Percentiles rank a stretch among this genome's conserved stretches.
Conservation (phyloP, 2,797 vertebrate species). For the Falco concolor region DNA sequence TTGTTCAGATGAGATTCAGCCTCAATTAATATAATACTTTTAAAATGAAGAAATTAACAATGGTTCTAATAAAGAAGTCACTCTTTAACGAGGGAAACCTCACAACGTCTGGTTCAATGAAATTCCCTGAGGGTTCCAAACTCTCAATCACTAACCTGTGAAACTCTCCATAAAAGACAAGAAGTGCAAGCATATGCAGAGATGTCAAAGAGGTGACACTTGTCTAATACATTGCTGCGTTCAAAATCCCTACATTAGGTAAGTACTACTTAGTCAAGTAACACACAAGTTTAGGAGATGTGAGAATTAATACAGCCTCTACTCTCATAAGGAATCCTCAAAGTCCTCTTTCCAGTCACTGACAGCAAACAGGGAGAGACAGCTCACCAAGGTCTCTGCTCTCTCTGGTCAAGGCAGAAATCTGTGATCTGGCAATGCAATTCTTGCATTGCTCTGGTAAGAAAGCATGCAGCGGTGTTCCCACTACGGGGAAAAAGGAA, state of each 20-base stretch:
- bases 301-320: not conserved
- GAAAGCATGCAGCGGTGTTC: not conserved
- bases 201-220: not conserved
- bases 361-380: not conserved
- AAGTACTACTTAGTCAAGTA: not conserved
- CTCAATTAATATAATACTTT: not conserved
- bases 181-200: not conserved
- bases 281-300: not conserved
- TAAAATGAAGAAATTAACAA: not conserved
- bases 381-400: not conserved
- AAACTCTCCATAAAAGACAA: not conserved
- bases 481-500: not conserved
- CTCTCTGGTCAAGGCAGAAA: not conserved
- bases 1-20: not conserved
- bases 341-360: not conserved
- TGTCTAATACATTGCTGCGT: not conserved
- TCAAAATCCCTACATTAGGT: not conserved
- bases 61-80: not conserved
- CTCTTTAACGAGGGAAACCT: not conserved
- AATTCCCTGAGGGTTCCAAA: not conserved
- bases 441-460: not conserved
- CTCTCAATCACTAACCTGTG: not conserved
- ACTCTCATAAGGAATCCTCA: not conserved
- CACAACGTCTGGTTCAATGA: not conserved
- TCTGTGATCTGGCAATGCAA: not conserved